Percentiles rank a stretch among this genome's conserved stretches.
These are phyloP conservation scores for Campoplex capitator DNA, from an alignment of 2,888 invertebrate genomes.

Conservation along the genomic window DNA sequence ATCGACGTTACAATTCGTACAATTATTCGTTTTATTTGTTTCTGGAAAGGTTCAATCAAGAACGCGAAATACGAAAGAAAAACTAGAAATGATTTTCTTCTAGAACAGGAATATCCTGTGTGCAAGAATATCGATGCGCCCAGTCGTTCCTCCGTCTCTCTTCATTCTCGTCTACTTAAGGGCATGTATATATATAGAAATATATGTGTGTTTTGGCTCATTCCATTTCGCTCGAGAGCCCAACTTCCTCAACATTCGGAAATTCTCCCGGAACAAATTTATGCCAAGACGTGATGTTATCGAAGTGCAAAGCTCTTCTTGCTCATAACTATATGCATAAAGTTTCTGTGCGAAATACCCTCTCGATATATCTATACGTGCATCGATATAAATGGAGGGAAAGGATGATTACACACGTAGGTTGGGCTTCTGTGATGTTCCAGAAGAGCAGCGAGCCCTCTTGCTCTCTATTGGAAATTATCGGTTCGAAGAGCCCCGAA, in stretches of 20 bases:
- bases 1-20: too few relatives aligned
- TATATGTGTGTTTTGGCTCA: not conserved
- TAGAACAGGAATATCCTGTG: not conserved
- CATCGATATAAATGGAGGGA: conserved; percentile 26
- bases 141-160: conserved; percentile 39
- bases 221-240: conserved; percentile 34
- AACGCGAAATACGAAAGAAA: not conserved
- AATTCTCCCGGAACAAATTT: conserved; percentile 66
- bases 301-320: conserved; percentile 54
- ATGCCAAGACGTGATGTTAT: conserved; percentile 68
- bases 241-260: conserved; percentile 67
- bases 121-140: conserved; percentile 61
- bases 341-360: not conserved
- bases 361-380: not conserved
- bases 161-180: conserved; percentile 23
- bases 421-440: conserved; percentile 22
- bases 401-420: conserved; percentile 22
- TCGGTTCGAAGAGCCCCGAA: conserved; percentile 18
- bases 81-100: not conserved
- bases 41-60: too few relatives aligned
- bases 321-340: conserved; percentile 35
- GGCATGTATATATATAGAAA: conserved; percentile 15
- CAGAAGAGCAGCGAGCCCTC: conserved; percentile 20
- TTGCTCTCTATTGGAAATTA: conserved; percentile 27
- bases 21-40: too few relatives aligned